Evolutionary conservation across 2,888 invertebrate genomes (phyloP).

Genomic region (Hoplodrina blanda): DNA sequence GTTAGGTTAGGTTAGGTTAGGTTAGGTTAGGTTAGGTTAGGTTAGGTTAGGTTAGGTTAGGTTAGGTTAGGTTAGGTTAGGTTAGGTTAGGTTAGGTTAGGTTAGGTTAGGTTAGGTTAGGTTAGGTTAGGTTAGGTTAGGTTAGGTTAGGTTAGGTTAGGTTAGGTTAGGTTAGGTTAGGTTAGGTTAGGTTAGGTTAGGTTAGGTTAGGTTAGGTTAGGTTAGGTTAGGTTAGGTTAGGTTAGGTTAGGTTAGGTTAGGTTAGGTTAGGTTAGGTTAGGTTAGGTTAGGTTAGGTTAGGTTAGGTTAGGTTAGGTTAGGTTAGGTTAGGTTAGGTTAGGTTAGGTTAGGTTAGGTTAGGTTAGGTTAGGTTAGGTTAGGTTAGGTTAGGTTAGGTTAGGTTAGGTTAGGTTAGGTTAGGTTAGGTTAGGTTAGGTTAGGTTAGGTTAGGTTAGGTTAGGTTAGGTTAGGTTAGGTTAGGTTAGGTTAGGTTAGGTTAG

Average conservation of each 20-base stretch:
- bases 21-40: slow-evolving; percentile 8
- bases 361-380: not conserved
- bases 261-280: slow-evolving; percentile 8
- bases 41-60: slow-evolving; percentile 8
- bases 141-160: slow-evolving; percentile 8
- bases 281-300: slow-evolving; percentile 8
- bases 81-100: slow-evolving; percentile 8
- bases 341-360: not conserved
- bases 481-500: too few species aligned
- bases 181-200: slow-evolving; percentile 8
- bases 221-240: slow-evolving; percentile 8
- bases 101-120: slow-evolving; percentile 8
- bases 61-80: slow-evolving; percentile 7
- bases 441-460: too few species aligned
- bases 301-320: slow-evolving; percentile 7
- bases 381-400: not conserved
- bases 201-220: slow-evolving; percentile 8
- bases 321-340: slow-evolving; percentile 3
- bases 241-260: slow-evolving; percentile 6
- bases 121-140: slow-evolving; percentile 8
- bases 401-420: too few species aligned
- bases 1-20: slow-evolving; percentile 8
- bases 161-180: slow-evolving; percentile 8
- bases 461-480: too few species aligned
- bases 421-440: too few species aligned